phyloP scores from a whole-genome alignment of 2,888 invertebrate species.

The Tachina lurida region DNA sequence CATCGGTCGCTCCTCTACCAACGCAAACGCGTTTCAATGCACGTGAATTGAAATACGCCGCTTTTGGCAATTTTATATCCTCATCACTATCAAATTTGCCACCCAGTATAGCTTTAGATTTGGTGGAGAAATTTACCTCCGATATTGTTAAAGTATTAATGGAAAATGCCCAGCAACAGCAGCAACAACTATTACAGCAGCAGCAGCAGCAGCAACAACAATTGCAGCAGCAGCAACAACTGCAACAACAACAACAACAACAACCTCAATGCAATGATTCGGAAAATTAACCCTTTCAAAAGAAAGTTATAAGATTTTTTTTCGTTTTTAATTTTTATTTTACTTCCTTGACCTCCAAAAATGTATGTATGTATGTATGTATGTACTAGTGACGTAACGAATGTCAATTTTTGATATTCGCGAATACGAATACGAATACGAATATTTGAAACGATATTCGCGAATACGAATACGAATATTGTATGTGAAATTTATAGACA shows the following conservation, averaged over 20 bases:
- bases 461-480: too few species aligned
- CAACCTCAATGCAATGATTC: constrained; percentile 33
- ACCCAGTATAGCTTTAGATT: constrained; percentile 77
- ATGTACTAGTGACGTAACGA: too few species aligned
- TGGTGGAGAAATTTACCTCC: constrained; percentile 81
- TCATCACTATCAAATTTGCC: constrained; percentile 81
- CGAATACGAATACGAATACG: too few species aligned
- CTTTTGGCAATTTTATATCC: constrained; percentile 82
- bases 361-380: constrained; percentile 5
- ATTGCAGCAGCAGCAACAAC: neutral
- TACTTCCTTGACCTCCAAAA: neutral
- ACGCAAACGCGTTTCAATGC: constrained; percentile 65
- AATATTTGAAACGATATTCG: too few species aligned
- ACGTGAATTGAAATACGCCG: constrained; percentile 73
- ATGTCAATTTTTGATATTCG: too few species aligned
- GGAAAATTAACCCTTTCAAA: constrained; percentile 14
- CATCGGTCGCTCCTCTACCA: constrained; percentile 10
- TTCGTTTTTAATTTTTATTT: constrained; percentile 3
- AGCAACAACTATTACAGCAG: neutral
- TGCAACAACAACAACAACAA: neutral
- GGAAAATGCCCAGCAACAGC: constrained; percentile 70
- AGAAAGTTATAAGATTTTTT: neutral
- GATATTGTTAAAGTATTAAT: constrained; percentile 80
- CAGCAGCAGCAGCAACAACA: neutral
- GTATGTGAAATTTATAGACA: too few species aligned